phyloP scores from a whole-genome alignment of 2,888 invertebrate species.

The Tridacna gigas region DNA sequence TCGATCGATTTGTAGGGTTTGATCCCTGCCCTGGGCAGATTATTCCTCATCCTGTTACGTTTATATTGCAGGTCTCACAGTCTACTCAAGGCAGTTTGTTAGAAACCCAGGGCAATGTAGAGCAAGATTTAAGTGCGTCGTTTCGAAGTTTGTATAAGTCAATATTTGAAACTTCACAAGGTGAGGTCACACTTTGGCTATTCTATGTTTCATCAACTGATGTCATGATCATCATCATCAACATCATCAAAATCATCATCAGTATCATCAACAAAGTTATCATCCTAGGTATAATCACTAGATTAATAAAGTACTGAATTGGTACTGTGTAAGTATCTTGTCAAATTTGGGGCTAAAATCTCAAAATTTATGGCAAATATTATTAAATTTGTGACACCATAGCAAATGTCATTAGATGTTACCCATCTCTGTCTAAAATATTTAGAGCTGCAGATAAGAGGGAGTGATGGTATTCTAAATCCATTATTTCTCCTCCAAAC shows the following conservation, averaged over 20 bases:
- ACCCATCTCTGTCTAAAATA: too few species aligned
- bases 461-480: neutral
- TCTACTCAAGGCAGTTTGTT: conserved; percentile 69
- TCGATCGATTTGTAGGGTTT: too few species aligned
- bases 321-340: too few species aligned
- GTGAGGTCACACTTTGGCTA: conserved; percentile 69
- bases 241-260: conserved; percentile 19
- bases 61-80: conserved; percentile 9
- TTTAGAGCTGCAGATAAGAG: neutral
- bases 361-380: too few species aligned
- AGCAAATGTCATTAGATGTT: too few species aligned
- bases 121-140: conserved; percentile 83
- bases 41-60: neutral
- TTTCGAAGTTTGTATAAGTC: conserved; percentile 84
- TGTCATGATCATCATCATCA: conserved; percentile 38
- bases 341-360: too few species aligned
- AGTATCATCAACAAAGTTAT: conserved; percentile 27
- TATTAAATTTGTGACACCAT: too few species aligned
- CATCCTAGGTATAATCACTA: neutral
- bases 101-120: conserved; percentile 70
- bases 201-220: conserved; percentile 53
- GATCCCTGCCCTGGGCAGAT: too few species aligned
- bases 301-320: too few species aligned
- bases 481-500: neutral
- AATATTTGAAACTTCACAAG: conserved; percentile 82